phyloP scores from a whole-genome alignment of 2,888 invertebrate genomes.

The Megastigmus dorsalis region DNA sequence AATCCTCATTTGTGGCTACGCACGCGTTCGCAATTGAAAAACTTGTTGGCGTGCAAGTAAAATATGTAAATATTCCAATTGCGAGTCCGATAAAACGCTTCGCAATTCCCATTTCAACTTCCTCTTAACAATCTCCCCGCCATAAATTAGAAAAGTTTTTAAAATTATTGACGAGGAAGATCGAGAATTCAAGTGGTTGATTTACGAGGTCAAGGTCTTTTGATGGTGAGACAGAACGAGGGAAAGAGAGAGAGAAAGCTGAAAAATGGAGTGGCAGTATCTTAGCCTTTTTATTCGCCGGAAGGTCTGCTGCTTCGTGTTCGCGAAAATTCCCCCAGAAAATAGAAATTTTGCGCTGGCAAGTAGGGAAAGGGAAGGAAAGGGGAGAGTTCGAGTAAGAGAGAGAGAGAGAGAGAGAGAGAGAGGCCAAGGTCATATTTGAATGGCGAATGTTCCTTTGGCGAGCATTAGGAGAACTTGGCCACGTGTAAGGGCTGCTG shows the following conservation, averaged over 20 bases:
- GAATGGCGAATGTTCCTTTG: slow-evolving; percentile 28
- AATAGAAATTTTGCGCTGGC: slow-evolving; percentile 31
- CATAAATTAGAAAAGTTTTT: slow-evolving; percentile 43
- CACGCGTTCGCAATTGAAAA: neutral
- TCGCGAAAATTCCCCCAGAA: neutral
- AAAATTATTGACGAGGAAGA: slow-evolving; percentile 37
- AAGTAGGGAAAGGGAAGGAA: no score
- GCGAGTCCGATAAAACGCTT: neutral
- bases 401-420: no score
- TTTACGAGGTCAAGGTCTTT: slow-evolving; percentile 36
- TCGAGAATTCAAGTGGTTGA: slow-evolving; percentile 12
- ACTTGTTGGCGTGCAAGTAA: neutral
- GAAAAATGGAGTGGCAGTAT: slow-evolving; percentile 33
- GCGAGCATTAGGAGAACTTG: slow-evolving; percentile 2
- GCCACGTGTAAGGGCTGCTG: neutral
- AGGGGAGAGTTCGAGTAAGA: no score
- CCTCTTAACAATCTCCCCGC: neutral
- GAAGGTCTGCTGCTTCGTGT: no score
- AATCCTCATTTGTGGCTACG: no score
- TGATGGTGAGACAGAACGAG: neutral
- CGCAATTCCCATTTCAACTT: neutral
- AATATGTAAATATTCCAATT: slow-evolving; percentile 28
- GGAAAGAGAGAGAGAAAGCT: slow-evolving; percentile 31
- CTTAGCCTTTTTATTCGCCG: slow-evolving; percentile 4
- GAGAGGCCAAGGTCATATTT: slow-evolving; percentile 30